phyloP scores from a whole-genome alignment of 2,113 vertebrate genomes.

The Philantomba maxwellii region DNA sequence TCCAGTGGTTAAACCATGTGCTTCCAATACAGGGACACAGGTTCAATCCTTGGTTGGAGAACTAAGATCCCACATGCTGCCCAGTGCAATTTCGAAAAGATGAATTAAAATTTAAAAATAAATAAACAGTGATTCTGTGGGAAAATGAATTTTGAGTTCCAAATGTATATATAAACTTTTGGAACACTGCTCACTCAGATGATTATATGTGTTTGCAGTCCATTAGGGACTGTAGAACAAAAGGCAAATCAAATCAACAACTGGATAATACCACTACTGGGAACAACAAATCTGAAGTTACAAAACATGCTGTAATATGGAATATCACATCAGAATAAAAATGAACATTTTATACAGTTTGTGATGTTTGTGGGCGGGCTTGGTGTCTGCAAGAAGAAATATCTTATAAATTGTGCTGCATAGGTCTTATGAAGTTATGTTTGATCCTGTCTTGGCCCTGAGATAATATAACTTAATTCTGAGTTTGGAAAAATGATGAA shows the following conservation, averaged over 20 bases:
- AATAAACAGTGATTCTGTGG: not conserved
- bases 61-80: not conserved
- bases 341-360: not conserved
- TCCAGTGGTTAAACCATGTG: not conserved
- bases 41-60: not conserved
- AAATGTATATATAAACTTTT: constrained; percentile 4
- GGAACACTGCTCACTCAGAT: not conserved
- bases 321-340: constrained; percentile 17
- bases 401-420: not conserved
- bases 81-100: not conserved
- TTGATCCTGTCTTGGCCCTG: not conserved
- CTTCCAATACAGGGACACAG: not conserved
- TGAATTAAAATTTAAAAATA: not conserved
- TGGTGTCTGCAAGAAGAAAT: not conserved
- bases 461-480: not conserved
- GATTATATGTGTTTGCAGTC: constrained; percentile 13
- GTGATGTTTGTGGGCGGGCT: not conserved
- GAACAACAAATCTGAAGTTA: constrained; percentile 40
- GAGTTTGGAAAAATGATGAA: not conserved
- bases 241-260: constrained; percentile 53
- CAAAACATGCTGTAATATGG: not conserved
- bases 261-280: constrained; percentile 6
- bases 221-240: constrained; percentile 5
- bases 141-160: not conserved
- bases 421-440: not conserved